Evolutionary conservation across 2,888 invertebrate species (phyloP).

Genomic region (Philereme transversata): DNA sequence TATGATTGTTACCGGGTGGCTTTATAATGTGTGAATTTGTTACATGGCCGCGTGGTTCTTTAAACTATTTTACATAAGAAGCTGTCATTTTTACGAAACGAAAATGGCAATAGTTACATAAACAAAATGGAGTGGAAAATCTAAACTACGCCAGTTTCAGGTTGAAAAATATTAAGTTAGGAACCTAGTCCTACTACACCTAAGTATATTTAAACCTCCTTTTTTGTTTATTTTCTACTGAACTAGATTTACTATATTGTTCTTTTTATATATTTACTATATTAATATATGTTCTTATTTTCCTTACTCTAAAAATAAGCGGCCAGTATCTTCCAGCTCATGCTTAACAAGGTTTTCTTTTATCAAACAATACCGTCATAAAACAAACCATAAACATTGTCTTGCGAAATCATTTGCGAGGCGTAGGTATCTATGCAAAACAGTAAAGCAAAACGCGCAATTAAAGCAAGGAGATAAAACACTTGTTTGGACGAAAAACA

Average conservation of each 20-base stretch:
- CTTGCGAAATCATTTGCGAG: conserved; percentile 23
- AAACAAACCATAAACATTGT: conserved; percentile 5
- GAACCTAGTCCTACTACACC: no score
- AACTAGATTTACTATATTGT: no score
- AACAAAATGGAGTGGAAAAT: no score
- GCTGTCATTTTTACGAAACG: not conserved
- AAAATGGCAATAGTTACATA: not conserved
- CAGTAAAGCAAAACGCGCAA: conserved; percentile 55
- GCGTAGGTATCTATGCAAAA: conserved; percentile 23
- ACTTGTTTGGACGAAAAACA: conserved; percentile 76
- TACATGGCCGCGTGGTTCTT: not conserved
- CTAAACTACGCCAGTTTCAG: no score
- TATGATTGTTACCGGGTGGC: conserved; percentile 52
- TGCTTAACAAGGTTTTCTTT: conserved; percentile 6
- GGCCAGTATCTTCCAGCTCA: not conserved
- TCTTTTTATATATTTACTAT: no score
- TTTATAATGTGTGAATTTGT: conserved; percentile 28
- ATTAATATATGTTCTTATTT: not conserved
- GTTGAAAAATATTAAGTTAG: no score
- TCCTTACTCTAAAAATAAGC: not conserved
- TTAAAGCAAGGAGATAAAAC: conserved; percentile 68
- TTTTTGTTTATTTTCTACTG: no score
- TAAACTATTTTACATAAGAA: not conserved
- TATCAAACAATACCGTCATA: conserved; percentile 12
- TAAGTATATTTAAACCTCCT: no score